Base-by-base conservation (phyloP, 2,797 vertebrate species). In the Rhadinocentrus ornatus region DNA sequence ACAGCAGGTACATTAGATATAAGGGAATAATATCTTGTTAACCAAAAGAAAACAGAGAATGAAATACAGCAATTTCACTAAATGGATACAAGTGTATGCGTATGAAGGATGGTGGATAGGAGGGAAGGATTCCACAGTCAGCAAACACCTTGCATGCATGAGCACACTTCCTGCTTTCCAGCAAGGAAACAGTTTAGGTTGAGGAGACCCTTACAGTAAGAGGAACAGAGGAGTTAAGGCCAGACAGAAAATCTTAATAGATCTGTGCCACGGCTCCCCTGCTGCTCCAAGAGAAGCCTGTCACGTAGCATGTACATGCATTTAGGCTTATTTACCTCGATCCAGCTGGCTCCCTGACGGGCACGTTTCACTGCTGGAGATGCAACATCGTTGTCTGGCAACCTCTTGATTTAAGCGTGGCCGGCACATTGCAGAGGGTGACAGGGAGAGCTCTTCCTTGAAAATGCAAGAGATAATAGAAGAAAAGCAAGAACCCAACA, bases 331-430 rank as follows among this genome's bases (percentile, higher is more conserved):
- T 93, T 94, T 92, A 88, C 78, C 81, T 81, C 84, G 68, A 93
- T 94, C 83, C 89, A 22, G 71, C 78, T 32, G 64, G 77, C 74
- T 66, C 80, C 82, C 90, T 80, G 69, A 73, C 48, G 84, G 86
- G 81, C 92, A 93, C 89, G 89, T 91, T 82, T 92, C 90, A 35
- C 90, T 81, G 86, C 88, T 91, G 90, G 91, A 93, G 90, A 78
- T 81, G 74, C 84, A 64, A 16, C 66, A n/a, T 34, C 29, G 85
- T 89, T 90, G 91, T 93, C 92, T 90, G 88, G 90, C 87, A 92
- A 91, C 88, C 76, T 75, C 61, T 69, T 32, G 75, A 90, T 92
- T 84, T 89, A 78, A 88, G 78, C 29, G 54, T 60, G 80, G 68
- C 71, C 77, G 3, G 66, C 60, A 60, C 86, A 56, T 60, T 65